These are phyloP conservation scores for Cephus nigrinus DNA, from an alignment of 2,888 invertebrate species.

Conservation along the genomic window DNA sequence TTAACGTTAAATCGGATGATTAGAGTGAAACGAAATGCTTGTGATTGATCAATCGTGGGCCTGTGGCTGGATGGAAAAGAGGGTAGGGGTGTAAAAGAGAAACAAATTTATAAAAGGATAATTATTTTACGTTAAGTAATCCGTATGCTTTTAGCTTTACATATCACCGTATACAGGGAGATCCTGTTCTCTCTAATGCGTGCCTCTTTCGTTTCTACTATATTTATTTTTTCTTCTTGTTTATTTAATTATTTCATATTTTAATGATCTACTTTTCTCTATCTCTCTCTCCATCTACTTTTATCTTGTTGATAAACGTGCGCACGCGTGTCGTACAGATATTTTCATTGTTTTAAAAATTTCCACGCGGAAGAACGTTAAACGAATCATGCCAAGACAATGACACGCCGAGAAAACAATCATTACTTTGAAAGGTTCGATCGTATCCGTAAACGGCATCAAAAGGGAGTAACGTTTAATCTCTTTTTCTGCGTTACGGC, in stretches of 20 bases:
- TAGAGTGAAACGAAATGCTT: constrained; percentile 8
- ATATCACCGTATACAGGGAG: constrained; percentile 17
- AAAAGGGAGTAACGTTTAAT: too few species aligned
- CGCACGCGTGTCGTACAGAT: neutral
- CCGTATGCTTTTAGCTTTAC: constrained; percentile 19
- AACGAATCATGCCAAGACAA: constrained; percentile 22
- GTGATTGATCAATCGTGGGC: too few species aligned
- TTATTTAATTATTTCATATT: too few species aligned
- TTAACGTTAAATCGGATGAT: neutral
- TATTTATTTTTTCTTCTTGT: neutral
- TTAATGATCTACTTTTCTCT: constrained; percentile 1
- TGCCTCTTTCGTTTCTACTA: neutral
- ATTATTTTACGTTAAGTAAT: constrained; percentile 15
- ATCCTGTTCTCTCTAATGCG: neutral
- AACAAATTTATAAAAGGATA: neutral
- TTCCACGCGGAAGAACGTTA: too few species aligned
- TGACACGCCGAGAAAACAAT: constrained; percentile 21
- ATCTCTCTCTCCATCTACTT: neutral
- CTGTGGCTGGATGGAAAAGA: neutral
- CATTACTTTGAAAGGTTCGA: constrained; percentile 9
- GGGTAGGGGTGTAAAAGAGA: neutral
- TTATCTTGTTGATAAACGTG: neutral
- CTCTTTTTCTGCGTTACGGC: neutral
- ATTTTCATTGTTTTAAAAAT: neutral
- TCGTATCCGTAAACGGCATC: too few species aligned